These are phyloP conservation scores for Uria aalge DNA, from an alignment of 2,113 vertebrate species.

Conservation along the genomic window DNA sequence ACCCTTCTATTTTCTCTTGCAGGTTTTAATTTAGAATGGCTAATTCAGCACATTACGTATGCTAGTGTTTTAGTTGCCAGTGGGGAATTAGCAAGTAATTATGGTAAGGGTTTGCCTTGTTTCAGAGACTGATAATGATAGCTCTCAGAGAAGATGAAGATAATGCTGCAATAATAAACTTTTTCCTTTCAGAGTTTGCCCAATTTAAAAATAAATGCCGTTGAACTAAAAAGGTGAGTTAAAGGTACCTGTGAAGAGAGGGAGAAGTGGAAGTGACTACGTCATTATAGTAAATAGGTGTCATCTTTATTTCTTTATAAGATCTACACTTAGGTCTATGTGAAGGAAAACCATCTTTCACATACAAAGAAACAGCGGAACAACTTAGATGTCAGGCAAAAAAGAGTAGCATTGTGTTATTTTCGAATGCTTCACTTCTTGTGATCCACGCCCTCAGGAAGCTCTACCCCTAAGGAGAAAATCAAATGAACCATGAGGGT, in stretches of 20 bases:
- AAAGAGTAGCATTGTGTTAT: neutral
- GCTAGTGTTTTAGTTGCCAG: neutral
- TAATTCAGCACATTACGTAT: neutral
- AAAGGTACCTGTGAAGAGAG: neutral
- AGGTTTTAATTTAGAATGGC: neutral
- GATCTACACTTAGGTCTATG: neutral
- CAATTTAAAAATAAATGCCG: neutral
- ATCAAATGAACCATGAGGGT: neutral
- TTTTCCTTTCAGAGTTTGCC: neutral
- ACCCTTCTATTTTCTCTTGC: neutral
- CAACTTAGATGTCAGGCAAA: neutral
- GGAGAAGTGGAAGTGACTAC: neutral
- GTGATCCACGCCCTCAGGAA: neutral
- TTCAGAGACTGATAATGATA: neutral
- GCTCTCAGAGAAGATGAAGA: neutral
- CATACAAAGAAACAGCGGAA: neutral
- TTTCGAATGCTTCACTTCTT: neutral
- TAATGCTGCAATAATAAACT: neutral
- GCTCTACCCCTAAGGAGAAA: neutral
- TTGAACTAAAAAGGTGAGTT: neutral
- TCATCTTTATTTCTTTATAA: neutral
- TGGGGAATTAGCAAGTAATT: neutral
- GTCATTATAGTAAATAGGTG: neutral
- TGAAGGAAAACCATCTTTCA: neutral
- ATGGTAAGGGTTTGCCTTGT: neutral